These are phyloP conservation scores for Harpagifer antarcticus DNA, from an alignment of 2,797 vertebrate genomes.

Conservation along the genomic window DNA sequence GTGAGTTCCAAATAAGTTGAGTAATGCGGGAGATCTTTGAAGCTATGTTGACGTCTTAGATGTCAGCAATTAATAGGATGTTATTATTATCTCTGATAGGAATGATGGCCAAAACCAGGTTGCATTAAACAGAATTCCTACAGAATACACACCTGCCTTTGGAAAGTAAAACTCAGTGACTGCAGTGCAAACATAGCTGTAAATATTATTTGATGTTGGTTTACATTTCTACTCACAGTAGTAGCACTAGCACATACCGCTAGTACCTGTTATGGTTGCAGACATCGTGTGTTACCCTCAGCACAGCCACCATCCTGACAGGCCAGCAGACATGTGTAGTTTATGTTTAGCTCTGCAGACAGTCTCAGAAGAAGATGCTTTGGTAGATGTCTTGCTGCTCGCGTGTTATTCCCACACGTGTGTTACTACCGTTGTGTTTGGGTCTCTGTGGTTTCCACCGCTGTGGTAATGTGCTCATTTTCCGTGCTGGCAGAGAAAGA, in stretches of 20 bases:
- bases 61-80: constrained; percentile 1
- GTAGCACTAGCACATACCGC: constrained; percentile 19
- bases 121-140: constrained; percentile 13
- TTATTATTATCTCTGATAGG: not conserved
- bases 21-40: not conserved
- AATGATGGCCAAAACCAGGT: not conserved
- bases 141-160: constrained; percentile 29
- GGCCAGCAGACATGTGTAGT: constrained; percentile 50
- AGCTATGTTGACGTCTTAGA: not conserved
- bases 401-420: constrained; percentile 67
- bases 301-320: constrained; percentile 33
- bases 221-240: constrained; percentile 12
- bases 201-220: constrained; percentile 29
- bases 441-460: constrained; percentile 65
- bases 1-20: not conserved
- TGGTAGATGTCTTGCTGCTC: constrained; percentile 55
- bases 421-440: constrained; percentile 74
- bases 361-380: constrained; percentile 50
- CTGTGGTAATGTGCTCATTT: constrained; percentile 60
- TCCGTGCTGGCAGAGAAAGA: constrained; percentile 61
- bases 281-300: constrained; percentile 28
- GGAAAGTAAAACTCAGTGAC: constrained; percentile 25
- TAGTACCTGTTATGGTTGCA: constrained; percentile 34
- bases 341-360: constrained; percentile 62
- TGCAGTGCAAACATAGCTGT: constrained; percentile 15